phyloP scores from a whole-genome alignment of 2,797 vertebrate species.

The Tarsius wallacei region DNA sequence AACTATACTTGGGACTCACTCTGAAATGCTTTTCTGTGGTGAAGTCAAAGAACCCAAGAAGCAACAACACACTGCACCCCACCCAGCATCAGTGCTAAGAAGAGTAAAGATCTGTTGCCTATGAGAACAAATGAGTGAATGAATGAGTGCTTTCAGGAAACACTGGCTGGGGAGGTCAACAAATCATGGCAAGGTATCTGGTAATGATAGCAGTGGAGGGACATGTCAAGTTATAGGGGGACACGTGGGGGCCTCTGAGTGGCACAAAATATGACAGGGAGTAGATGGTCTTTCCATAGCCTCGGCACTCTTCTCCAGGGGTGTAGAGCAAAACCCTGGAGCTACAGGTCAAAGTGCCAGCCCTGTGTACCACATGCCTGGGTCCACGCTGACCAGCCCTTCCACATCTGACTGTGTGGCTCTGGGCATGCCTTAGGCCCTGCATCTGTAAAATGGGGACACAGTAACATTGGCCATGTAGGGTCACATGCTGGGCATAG shows the following conservation, averaged over 20 bases:
- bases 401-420: background rate
- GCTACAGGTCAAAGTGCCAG: background rate
- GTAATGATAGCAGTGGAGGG: background rate
- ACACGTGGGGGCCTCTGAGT: background rate
- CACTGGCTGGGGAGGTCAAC: background rate
- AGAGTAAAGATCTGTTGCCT: background rate
- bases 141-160: background rate
- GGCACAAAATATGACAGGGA: background rate
- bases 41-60: no score
- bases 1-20: no score
- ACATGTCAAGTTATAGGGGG: background rate
- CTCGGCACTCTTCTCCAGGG: background rate
- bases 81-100: no score
- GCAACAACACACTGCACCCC: no score
- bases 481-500: background rate
- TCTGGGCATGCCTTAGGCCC: background rate
- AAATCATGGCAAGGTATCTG: no score
- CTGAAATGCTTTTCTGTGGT: no score
- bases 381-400: background rate
- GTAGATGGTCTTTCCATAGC: background rate
- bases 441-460: background rate
- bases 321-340: background rate
- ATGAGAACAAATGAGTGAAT: background rate
- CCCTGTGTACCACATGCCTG: background rate
- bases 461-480: background rate